A percentile compares a stretch with the other conserved stretches of the same genome.
phyloP scores from a whole-genome alignment of 1,140 invertebrate species.

The Orius insidiosus region DNA sequence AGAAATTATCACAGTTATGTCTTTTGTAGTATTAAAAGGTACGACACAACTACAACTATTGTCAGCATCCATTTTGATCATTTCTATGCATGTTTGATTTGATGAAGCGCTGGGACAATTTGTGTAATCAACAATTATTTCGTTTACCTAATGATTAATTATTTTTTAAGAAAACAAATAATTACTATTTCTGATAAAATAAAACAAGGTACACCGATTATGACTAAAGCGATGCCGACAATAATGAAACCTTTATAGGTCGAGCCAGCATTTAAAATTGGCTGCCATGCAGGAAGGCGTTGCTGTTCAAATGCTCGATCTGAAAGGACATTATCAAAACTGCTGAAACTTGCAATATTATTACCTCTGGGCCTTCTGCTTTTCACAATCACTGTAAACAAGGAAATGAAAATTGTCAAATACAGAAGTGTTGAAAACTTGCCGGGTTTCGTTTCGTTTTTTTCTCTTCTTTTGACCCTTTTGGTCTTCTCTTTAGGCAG shows the following conservation, averaged over 20 bases:
- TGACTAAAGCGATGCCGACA: slow-evolving; percentile 92
- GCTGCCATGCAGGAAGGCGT: slow-evolving; percentile 94
- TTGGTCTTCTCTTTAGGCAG: too few relatives aligned
- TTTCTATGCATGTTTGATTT: slow-evolving; percentile 39
- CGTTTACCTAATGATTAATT: slow-evolving; percentile 38
- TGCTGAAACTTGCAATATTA: too few relatives aligned
- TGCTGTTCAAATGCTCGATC: slow-evolving; percentile 98
- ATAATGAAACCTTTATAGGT: slow-evolving; percentile 93
- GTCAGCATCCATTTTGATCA: slow-evolving; percentile 33
- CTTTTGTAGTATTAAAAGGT: slow-evolving; percentile 43
- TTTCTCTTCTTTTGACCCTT: too few relatives aligned
- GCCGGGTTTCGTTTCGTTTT: too few relatives aligned
- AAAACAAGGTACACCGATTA: slow-evolving; percentile 80
- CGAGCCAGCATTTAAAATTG: slow-evolving; percentile 92
- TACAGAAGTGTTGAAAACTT: too few relatives aligned
- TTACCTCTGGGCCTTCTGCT: too few relatives aligned
- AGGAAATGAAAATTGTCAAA: too few relatives aligned
- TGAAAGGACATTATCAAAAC: slow-evolving; percentile 29
- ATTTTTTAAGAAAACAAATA: neutral
- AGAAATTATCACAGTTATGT: too few relatives aligned
- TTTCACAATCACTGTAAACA: too few relatives aligned
- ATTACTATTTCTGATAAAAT: slow-evolving; percentile 76
- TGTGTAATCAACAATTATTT: slow-evolving; percentile 68
- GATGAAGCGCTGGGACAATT: slow-evolving; percentile 38
- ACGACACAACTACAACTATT: slow-evolving; percentile 47